phyloP scores from a whole-genome alignment of 2,113 vertebrate genomes.

The Polyodon spathula region DNA sequence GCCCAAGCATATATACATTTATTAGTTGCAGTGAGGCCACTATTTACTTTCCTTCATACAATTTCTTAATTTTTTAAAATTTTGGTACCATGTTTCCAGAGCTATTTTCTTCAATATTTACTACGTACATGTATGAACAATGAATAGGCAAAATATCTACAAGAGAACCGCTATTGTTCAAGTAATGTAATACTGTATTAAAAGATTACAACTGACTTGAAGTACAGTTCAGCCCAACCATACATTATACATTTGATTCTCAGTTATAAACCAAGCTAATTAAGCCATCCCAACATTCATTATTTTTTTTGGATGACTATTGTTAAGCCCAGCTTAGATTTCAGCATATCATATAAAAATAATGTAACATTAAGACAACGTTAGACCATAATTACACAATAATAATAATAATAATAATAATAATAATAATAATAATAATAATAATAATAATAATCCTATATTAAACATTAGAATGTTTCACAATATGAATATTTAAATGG shows the following conservation, averaged over 20 bases:
- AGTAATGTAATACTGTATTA: slow-evolving; percentile 90
- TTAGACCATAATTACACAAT: slow-evolving; percentile 77
- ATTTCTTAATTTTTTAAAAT: slow-evolving; percentile 43
- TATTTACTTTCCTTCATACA: slow-evolving; percentile 68
- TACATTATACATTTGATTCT: slow-evolving; percentile 64
- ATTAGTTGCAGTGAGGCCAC: slow-evolving; percentile 78
- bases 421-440: slow-evolving; percentile 75
- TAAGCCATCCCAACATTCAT: slow-evolving; percentile 65
- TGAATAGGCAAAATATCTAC: slow-evolving; percentile 96
- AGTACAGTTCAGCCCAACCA: slow-evolving; percentile 75
- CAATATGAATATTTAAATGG: slow-evolving; percentile 77
- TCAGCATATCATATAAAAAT: slow-evolving; percentile 84
- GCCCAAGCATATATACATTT: slow-evolving; percentile 96
- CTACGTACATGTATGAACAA: slow-evolving; percentile 93
- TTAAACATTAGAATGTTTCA: slow-evolving; percentile 93
- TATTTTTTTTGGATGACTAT: slow-evolving; percentile 59
- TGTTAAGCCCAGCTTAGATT: slow-evolving; percentile 65
- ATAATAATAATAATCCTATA: slow-evolving; percentile 78
- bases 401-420: slow-evolving; percentile 73
- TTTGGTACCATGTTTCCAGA: slow-evolving; percentile 79
- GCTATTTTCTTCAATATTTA: slow-evolving; percentile 59
- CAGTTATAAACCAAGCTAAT: slow-evolving; percentile 68
- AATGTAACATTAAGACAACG: slow-evolving; percentile 94
- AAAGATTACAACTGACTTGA: slow-evolving; percentile 81
- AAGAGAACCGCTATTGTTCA: slow-evolving; percentile 73